Evolutionary conservation across 1,140 invertebrate genomes (phyloP), one percentile per base, ranked within the genome.

Genomic region (Eupeodes corollae): DNA sequence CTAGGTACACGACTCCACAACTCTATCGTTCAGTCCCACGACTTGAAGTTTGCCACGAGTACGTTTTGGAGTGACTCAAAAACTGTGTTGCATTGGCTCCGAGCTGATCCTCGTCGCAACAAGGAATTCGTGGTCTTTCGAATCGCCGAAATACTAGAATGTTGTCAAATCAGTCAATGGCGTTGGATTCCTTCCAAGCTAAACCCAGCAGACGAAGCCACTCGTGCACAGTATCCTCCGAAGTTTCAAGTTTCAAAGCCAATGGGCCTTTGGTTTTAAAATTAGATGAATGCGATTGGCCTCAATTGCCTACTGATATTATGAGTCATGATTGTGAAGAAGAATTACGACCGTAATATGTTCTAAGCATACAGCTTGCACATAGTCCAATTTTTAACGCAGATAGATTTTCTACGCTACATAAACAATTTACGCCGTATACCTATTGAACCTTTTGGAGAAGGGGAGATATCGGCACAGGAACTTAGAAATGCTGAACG

Each of bases 201-300:
- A 35, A 67, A 68, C 16, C 58, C 61, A 3, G 59, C 58, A 1
- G 64, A 66, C 46, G 15, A 53, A 14, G 42, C 33, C 33, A 34
- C 33, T n/a, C 9, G 33, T 10, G 21, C 6, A n/a, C n/a, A n/a
- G n/a, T n/a, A n/a, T n/a, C n/a, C n/a, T n/a, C n/a, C n/a, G n/a
- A n/a, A n/a, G n/a, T n/a, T n/a, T n/a, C n/a, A n/a, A n/a, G n/a
- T n/a, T n/a, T n/a, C n/a, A n/a, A n/a, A n/a, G n/a, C n/a, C n/a
- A n/a, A n/a, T n/a, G n/a, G n/a, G n/a, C n/a, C n/a, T n/a, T n/a
- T n/a, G n/a, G n/a, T n/a, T n/a, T n/a, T n/a, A n/a, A n/a, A n/a
- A n/a, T n/a, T n/a, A n/a, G n/a, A n/a, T n/a, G n/a, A n/a, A n/a
- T n/a, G n/a, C n/a, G n/a, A n/a, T n/a, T n/a, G n/a, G n/a, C n/a